Percentiles rank a stretch among this genome's conserved stretches.
These are phyloP conservation scores for Lophius piscatorius DNA, from an alignment of 2,113 vertebrate species.

Conservation along the genomic window DNA sequence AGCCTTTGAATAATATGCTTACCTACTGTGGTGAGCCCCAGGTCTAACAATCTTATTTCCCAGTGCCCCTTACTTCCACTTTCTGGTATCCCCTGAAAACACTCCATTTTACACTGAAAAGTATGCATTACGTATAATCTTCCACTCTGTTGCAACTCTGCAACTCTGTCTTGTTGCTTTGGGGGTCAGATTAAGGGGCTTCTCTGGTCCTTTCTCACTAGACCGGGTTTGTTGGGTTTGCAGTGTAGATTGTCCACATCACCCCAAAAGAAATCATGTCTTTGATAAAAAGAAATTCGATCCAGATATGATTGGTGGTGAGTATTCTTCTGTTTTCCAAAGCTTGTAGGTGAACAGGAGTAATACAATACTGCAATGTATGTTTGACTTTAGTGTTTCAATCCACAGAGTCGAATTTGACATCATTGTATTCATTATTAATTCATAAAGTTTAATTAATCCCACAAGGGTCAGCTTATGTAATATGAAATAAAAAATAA, in stretches of 20 bases:
- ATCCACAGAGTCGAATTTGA: too few species aligned
- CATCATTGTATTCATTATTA: too few species aligned
- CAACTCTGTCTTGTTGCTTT: conserved; percentile 25
- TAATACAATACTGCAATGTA: too few species aligned
- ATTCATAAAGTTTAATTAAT: too few species aligned
- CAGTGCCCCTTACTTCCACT: conserved; percentile 50
- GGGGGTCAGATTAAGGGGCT: conserved; percentile 50
- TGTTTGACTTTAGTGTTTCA: too few species aligned
- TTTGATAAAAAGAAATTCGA: too few species aligned
- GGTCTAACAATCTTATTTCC: conserved; percentile 68
- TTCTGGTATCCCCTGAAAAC: conserved; percentile 12
- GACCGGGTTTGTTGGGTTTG: conserved; percentile 1
- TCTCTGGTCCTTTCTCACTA: conserved; percentile 26
- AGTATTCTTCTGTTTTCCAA: too few species aligned
- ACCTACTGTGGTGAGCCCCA: conserved; percentile 49
- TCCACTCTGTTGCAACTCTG: too few species aligned
- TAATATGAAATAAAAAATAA: too few species aligned
- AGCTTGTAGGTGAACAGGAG: too few species aligned
- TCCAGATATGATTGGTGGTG: too few species aligned
- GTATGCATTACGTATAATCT: conserved; percentile 42
- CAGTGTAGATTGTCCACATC: conserved; percentile 10
- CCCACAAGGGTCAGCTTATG: too few species aligned
- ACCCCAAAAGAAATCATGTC: conserved; percentile 5
- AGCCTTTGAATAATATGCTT: conserved; percentile 59
- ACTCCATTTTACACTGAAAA: conserved; percentile 24